Base-by-base conservation (phyloP, 2,113 vertebrate genomes). In the Corvus moneduloides region DNA sequence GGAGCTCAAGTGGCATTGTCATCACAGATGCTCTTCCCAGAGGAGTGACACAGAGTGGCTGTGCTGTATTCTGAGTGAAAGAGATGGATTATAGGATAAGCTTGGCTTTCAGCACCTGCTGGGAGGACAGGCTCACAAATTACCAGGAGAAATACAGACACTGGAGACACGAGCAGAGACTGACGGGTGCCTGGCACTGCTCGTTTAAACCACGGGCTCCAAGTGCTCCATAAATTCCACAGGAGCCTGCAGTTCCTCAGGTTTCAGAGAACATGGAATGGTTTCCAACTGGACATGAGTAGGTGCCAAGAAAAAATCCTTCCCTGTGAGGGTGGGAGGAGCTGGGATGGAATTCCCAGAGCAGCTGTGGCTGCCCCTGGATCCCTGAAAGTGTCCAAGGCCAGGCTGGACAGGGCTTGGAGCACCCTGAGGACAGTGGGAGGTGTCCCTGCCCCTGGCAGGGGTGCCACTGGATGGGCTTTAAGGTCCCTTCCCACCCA, bases 391-490 rank as follows among this genome's bases (percentile, higher is more conserved):
- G 28, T 62, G 55, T 0, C 48, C 48, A 4, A 46, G 48, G n/a
- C 3, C 12, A 16, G 33, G 27, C 1, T 64, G 68, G 39, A 41
- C 11, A 12, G 39, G 39, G 39, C 39, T 39, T 39, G 39, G 73
- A 71, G 27, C 55, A 4, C 0, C 46, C n/a, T n/a, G 74, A 64
- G 55, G 24, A 4, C 24, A 10, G 28, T 20, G 28, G 55, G 1
- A 76, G 26, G 1, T 59, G 72, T 35, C 51, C 62, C 52, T 85
- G 43, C 39, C 39, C 37, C 10, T 39, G 39, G 39, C 39, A 39
- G 39, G 39, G 39, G 39, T 39, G 51, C 16, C 2, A 16, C 51
- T 41, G 35, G 16, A 2, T 56, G 43, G 30, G 24, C 0, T 67
- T 67, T 35, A 7, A 43, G 26, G 26, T 67, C 33, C 43, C 11